Evolutionary conservation across 2,113 vertebrate genomes (phyloP).

Genomic region (Tragelaphus scriptus): DNA sequence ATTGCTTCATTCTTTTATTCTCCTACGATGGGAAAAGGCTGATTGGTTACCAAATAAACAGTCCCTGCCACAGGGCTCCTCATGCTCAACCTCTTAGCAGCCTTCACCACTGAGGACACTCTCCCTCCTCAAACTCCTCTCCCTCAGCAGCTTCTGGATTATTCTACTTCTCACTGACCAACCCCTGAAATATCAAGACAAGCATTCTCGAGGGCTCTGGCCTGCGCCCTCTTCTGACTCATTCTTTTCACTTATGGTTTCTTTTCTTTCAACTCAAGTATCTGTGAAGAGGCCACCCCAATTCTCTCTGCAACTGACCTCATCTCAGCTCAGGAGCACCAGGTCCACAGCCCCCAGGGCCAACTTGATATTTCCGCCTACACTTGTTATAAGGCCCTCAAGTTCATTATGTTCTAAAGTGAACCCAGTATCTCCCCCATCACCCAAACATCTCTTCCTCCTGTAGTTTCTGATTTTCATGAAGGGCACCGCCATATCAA

Average conservation of each 20-base stretch:
- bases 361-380: not conserved
- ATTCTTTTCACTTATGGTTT: not conserved
- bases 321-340: not conserved
- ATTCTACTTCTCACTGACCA: not conserved
- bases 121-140: not conserved
- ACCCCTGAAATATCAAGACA: not conserved
- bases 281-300: not conserved
- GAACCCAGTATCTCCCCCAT: not conserved
- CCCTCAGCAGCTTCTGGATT: not conserved
- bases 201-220: not conserved
- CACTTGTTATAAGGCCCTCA: not conserved
- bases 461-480: not conserved
- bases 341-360: not conserved
- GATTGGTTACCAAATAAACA: not conserved
- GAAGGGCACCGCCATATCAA: not conserved
- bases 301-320: not conserved
- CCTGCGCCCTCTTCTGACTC: not conserved
- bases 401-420: not conserved
- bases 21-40: constrained; percentile 80
- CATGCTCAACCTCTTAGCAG: not conserved
- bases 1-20: constrained; percentile 97
- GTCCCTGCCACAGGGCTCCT: not conserved
- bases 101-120: not conserved
- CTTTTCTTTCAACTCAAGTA: not conserved
- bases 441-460: not conserved